Conservation (phyloP, 2,888 invertebrate genomes). For the Eupithecia exiguata region DNA sequence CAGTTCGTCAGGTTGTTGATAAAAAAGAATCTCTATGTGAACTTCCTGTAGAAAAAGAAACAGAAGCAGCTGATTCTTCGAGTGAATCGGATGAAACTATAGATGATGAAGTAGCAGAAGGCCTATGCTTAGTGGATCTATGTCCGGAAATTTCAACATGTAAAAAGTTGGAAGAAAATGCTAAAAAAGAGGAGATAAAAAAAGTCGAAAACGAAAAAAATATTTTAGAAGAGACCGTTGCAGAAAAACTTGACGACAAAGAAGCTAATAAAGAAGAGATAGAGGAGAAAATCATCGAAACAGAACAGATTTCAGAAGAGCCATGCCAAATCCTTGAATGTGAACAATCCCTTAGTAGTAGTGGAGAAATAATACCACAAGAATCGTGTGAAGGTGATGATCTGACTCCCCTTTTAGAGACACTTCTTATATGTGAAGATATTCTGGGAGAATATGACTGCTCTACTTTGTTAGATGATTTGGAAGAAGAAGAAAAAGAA, state of each 20-base stretch:
- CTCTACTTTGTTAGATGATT: conserved; percentile 3
- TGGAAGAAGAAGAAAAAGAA: conserved; percentile 8
- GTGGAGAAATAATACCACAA: conserved; percentile 3
- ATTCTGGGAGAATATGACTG: conserved; percentile 3
- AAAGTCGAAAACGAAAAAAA: not conserved
- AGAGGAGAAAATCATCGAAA: conserved; percentile 2
- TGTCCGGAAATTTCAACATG: not conserved
- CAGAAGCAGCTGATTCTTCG: not conserved
- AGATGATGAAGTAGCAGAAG: conserved; percentile 9
- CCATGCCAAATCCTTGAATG: conserved; percentile 17
- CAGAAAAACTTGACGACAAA: not conserved
- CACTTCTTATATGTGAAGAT: conserved; percentile 6
- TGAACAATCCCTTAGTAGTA: conserved; percentile 12
- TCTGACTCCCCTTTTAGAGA: not conserved
- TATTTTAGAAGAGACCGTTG: not conserved
- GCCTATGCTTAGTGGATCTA: not conserved
- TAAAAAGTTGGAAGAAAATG: not conserved
- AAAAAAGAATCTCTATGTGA: not conserved
- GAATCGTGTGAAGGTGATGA: conserved; percentile 13
- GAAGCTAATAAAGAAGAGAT: conserved; percentile 8
- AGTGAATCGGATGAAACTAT: conserved; percentile 21
- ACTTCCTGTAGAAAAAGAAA: conserved; percentile 5
- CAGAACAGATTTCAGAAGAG: not conserved
- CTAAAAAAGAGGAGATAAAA: not conserved
- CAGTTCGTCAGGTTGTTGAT: not conserved